These are phyloP conservation scores for Melikaiella ostensackeni DNA, from an alignment of 2,888 invertebrate genomes.

Conservation along the genomic window DNA sequence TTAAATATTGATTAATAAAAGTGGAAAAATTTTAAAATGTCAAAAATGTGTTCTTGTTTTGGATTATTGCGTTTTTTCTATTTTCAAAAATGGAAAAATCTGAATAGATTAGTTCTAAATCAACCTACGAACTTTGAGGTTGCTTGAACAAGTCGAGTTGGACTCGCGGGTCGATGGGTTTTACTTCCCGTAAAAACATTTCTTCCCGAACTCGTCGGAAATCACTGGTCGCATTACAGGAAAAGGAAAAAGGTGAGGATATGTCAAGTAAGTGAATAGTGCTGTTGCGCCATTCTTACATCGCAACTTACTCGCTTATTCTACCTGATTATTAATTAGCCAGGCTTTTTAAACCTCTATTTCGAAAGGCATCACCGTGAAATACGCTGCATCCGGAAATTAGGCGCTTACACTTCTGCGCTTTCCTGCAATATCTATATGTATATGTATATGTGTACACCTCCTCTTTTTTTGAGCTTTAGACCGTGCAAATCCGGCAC, in stretches of 20 bases:
- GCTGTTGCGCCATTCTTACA: conserved; percentile 54
- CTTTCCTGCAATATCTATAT: conserved; percentile 24
- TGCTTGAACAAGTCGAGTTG: conserved; percentile 41
- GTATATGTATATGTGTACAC: background rate
- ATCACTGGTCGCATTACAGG: conserved; percentile 46
- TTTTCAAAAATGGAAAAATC: no score
- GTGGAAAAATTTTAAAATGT: no score
- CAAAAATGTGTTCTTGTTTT: no score
- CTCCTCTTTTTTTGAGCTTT: conserved; percentile 4
- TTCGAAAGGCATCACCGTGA: conserved; percentile 61
- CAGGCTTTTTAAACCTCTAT: conserved; percentile 54
- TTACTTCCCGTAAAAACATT: conserved; percentile 52
- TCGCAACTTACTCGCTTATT: conserved; percentile 45
- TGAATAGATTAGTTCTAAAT: no score
- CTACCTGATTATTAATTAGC: conserved; percentile 67
- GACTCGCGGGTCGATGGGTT: conserved; percentile 49
- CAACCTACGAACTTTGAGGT: no score
- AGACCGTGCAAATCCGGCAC: conserved; percentile 35
- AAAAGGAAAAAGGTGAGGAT: conserved; percentile 52
- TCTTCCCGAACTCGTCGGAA: conserved; percentile 18
- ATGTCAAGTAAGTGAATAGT: conserved; percentile 58
- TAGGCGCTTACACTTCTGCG: conserved; percentile 23
- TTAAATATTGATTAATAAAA: no score
- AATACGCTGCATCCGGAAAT: conserved; percentile 62
- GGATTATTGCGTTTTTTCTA: no score